Conservation (phyloP, 2,113 vertebrate genomes). For the Dicrurus megarhynchus region DNA sequence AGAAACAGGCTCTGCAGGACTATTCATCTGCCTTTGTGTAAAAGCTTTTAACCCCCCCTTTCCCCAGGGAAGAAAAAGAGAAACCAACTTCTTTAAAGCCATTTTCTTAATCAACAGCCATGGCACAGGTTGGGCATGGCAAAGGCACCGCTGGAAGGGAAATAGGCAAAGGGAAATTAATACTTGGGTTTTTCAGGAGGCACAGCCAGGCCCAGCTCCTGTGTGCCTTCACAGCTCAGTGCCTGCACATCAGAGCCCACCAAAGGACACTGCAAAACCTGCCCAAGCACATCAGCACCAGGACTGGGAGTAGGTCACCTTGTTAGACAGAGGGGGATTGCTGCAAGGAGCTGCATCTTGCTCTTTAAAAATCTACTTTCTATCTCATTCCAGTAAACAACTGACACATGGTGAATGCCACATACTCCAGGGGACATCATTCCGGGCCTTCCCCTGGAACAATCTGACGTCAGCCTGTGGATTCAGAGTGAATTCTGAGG, state of each 20-base stretch:
- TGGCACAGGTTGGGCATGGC: not conserved
- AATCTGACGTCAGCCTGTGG: fast-evolving
- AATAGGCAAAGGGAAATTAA: not conserved
- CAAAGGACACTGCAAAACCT: not conserved
- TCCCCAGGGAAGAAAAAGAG: not conserved
- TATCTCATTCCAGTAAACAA: not conserved
- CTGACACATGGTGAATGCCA: fast-evolving
- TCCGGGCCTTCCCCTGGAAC: not conserved
- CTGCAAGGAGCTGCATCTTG: not conserved
- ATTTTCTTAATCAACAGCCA: not conserved
- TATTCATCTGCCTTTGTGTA: not conserved
- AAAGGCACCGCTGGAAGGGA: not conserved
- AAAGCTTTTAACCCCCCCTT: not conserved
- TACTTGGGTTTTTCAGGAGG: not conserved
- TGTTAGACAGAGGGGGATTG: not conserved
- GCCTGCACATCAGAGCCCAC: not conserved
- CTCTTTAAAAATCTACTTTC: not conserved
- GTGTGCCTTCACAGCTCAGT: not conserved
- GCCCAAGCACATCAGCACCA: not conserved
- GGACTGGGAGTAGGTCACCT: not conserved
- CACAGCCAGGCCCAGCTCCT: not conserved
- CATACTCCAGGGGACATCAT: fast-evolving
- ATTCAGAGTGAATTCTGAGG: not conserved
- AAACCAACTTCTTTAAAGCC: not conserved
- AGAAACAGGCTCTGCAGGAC: not conserved